Evolutionary conservation across 2,113 vertebrate genomes (phyloP).

Genomic region (Cephalopholis sonnerati): DNA sequence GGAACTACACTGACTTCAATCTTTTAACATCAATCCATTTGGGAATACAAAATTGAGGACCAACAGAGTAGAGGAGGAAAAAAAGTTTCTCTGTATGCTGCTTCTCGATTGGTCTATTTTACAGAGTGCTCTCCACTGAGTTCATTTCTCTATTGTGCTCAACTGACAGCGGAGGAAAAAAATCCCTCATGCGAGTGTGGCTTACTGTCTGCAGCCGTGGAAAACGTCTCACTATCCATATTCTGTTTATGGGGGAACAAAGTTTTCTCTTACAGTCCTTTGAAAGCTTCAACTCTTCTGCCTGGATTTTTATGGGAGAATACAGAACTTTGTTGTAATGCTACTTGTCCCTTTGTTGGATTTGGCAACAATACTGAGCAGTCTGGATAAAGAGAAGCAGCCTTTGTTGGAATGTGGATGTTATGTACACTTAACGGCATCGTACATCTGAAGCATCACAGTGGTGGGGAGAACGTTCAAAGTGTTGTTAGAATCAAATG

Average conservation of each 20-base stretch:
- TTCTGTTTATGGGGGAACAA: conserved; percentile 51
- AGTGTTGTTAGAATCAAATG: conserved; percentile 1
- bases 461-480: neutral
- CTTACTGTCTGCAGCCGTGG: conserved; percentile 48
- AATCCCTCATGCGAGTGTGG: conserved; percentile 29
- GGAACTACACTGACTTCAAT: conserved; percentile 58
- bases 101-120: conserved; percentile 40
- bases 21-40: conserved; percentile 51
- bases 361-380: conserved; percentile 6
- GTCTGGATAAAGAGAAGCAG: conserved; percentile 8
- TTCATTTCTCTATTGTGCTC: conserved; percentile 35
- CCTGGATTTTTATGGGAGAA: conserved; percentile 14
- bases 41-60: conserved; percentile 43
- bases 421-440: neutral
- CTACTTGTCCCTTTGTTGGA: conserved; percentile 13
- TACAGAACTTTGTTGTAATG: conserved; percentile 51
- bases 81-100: conserved; percentile 1
- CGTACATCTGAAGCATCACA: neutral
- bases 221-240: conserved; percentile 38
- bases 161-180: conserved; percentile 49
- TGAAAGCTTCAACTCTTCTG: conserved; percentile 41
- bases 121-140: conserved; percentile 25
- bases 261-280: conserved; percentile 34
- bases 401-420: neutral
- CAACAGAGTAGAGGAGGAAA: neutral